Percentiles rank a stretch among this genome's conserved stretches.
Conservation (phyloP, 92 coral and sea anemone species). For the Porites evermanni region DNA sequence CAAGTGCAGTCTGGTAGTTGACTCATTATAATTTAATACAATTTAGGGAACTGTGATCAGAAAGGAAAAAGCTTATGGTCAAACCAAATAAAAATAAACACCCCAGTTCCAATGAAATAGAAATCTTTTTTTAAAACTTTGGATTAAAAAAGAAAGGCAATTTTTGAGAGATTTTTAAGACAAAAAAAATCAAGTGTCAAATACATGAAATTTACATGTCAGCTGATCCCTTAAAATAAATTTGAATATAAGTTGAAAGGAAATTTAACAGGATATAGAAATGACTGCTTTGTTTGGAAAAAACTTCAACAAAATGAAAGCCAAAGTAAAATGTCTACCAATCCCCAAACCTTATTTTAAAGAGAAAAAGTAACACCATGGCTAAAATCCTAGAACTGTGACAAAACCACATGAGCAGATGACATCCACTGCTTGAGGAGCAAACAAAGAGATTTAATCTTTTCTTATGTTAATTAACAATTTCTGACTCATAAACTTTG, state of each 20-base stretch:
- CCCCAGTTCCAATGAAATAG: background rate
- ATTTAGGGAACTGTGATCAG: constrained; percentile 31
- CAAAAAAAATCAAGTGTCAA: constrained; percentile 28
- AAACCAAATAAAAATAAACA: constrained; percentile 36
- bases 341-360: background rate
- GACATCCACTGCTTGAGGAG: constrained; percentile 11
- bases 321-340: background rate
- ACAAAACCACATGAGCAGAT: constrained; percentile 27
- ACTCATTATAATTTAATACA: constrained; percentile 68
- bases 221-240: constrained; percentile 41
- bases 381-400: constrained; percentile 13
- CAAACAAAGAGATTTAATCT: constrained; percentile 45
- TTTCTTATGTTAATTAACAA: constrained; percentile 42
- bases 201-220: constrained; percentile 32
- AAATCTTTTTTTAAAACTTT: background rate
- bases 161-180: background rate
- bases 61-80: constrained; percentile 23
- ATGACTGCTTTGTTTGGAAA: constrained; percentile 1
- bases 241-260: background rate
- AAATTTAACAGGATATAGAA: constrained; percentile 17
- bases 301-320: constrained; percentile 6
- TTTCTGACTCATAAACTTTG: background rate
- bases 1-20: constrained; percentile 41
- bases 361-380: background rate
- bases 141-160: background rate